Conservation (phyloP, 2,113 vertebrate species). For the Alethe diademata region DNA sequence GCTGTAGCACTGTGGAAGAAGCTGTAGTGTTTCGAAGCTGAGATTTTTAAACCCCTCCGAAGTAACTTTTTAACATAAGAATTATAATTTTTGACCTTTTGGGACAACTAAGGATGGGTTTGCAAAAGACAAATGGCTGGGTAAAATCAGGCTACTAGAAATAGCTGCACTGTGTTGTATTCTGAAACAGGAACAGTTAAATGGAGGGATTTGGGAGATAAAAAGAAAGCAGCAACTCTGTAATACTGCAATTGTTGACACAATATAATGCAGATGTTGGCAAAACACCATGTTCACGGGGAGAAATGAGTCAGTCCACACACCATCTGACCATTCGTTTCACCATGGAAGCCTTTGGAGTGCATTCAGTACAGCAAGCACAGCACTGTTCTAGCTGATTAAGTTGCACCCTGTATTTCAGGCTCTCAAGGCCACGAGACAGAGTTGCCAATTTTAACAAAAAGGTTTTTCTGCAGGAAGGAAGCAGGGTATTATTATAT, state of each 20-base stretch:
- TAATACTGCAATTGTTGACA: slow-evolving; percentile 16
- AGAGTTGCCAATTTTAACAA: slow-evolving; percentile 51
- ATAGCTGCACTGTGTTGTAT: neutral
- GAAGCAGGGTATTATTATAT: slow-evolving; percentile 31
- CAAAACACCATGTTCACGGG: neutral
- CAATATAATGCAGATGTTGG: slow-evolving; percentile 45
- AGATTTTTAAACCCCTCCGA: neutral
- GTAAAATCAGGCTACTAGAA: neutral
- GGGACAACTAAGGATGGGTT: neutral
- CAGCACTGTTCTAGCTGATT: slow-evolving; percentile 61
- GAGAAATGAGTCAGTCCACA: slow-evolving; percentile 33
- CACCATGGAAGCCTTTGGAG: slow-evolving; percentile 4
- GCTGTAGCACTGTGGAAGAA: neutral
- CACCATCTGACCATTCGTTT: slow-evolving; percentile 8
- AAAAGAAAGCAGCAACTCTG: neutral
- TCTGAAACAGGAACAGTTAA: neutral
- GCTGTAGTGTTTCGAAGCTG: rapidly evolving
- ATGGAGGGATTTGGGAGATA: neutral
- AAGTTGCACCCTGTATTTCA: slow-evolving; percentile 54
- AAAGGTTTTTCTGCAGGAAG: slow-evolving; percentile 27
- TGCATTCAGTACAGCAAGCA: slow-evolving; percentile 23
- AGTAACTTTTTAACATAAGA: neutral
- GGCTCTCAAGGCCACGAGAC: slow-evolving; percentile 7
- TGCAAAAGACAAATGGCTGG: neutral
- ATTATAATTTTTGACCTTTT: neutral